Percentiles rank a stretch among this genome's conserved stretches.
Conservation (phyloP, 2,888 invertebrate species). For the Cosmopolites sordidus region DNA sequence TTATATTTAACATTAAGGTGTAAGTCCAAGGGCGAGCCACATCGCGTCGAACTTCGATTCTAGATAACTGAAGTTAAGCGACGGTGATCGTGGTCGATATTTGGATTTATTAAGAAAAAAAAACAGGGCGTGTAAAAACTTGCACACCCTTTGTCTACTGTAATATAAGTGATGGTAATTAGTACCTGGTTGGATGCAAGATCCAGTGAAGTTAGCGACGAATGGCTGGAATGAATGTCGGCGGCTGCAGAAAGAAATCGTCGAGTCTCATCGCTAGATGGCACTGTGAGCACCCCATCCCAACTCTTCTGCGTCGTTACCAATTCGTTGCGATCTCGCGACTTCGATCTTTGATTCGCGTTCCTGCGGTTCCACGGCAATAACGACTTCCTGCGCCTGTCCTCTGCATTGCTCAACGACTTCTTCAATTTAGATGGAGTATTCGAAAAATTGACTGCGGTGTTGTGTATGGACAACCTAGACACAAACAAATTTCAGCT, state of each 20-base stretch:
- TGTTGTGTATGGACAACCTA: conserved; percentile 20
- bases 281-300: conserved; percentile 22
- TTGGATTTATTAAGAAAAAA: conserved; percentile 25
- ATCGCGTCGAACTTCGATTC: no score
- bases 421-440: conserved; percentile 63
- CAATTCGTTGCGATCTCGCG: conserved; percentile 52
- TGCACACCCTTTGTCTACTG: no score
- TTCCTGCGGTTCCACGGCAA: conserved; percentile 79
- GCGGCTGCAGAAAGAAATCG: conserved; percentile 5
- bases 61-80: no score
- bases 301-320: conserved; percentile 18
- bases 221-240: conserved; percentile 57
- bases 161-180: neutral
- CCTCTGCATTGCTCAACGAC: conserved; percentile 81
- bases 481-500: neutral
- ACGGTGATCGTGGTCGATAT: no score
- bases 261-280: conserved; percentile 2
- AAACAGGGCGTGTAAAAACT: no score
- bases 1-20: no score
- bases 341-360: conserved; percentile 54
- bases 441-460: conserved; percentile 5
- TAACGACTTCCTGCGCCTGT: conserved; percentile 82
- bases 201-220: conserved; percentile 59
- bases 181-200: conserved; percentile 46
- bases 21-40: no score